Base-by-base conservation (phyloP, 1,140 invertebrate species). In the Bombus terrestris region DNA sequence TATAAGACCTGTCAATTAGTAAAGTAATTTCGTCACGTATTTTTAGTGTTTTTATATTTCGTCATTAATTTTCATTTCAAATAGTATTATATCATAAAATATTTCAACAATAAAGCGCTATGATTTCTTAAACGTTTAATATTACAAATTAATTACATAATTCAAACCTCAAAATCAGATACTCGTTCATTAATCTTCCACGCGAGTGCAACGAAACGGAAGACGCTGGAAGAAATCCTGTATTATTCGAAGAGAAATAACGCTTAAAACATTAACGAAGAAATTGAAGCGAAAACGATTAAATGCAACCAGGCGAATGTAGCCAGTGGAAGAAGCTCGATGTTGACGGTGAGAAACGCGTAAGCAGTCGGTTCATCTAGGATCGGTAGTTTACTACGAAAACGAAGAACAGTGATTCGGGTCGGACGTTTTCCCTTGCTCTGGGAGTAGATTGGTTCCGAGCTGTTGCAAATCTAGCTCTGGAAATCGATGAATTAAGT, bases 401-500 rank as follows among this genome's bases (percentile, higher is more conserved):
- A 90, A 90, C 78, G 86, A 90, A 83, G 89, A 90, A 85, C 87
- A 88, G 89, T 90, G 88, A 90, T 85, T 80, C 57, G 85, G 64
- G 47, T 53, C 79, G 22, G 80, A 86, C 79, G 79, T 86, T 89
- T 69, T 66, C 74, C 62, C 80, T 77, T 64, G 64, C 35, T 66
- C 10, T 28, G 77, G 25, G 32, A 81, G 84, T 89, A 89, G 88
- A 90, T 90, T 90, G 89, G 79, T 71, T 88, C 86, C 35, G 57
- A 76, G 62, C 75, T 80, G 47, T 87, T 85, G 76, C 83, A 81
- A 86, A 91, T 89, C 81, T 81, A 75, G 62, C 59, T 66, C 37
- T 81, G 89, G 89, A 91, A 91, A 91, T 91, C 89, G 90, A 86
- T 86, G 89, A 91, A 91, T 91, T 89, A 90, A 88, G 79, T 90